Evolutionary conservation across 2,888 invertebrate genomes (phyloP).

Genomic region (Embidobia sp.): DNA sequence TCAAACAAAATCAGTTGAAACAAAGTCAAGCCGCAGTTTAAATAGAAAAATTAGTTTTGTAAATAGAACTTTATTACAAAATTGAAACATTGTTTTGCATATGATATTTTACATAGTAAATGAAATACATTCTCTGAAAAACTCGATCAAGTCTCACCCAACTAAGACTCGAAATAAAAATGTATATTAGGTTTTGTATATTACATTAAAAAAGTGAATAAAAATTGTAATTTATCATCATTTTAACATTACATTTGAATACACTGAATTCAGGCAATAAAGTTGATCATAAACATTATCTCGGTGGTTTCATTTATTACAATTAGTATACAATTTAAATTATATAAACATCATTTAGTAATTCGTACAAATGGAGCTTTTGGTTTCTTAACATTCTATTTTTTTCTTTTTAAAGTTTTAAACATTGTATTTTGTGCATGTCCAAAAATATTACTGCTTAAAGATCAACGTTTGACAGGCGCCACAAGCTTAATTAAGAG

Average conservation of each 20-base stretch:
- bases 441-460: no score
- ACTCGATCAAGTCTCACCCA: no score
- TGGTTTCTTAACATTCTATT: no score
- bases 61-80: conserved; percentile 61
- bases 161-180: neutral
- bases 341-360: no score
- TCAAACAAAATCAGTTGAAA: conserved; percentile 84
- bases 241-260: conserved; percentile 6
- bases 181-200: conserved; percentile 15
- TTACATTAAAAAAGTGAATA: neutral
- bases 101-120: conserved; percentile 8
- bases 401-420: no score
- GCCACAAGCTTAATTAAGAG: no score
- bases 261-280: conserved; percentile 9
- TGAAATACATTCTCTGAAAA: no score
- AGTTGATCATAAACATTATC: conserved; percentile 23
- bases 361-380: no score
- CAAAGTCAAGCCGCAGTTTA: conserved; percentile 31
- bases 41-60: conserved; percentile 49
- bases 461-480: no score
- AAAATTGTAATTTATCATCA: conserved; percentile 19
- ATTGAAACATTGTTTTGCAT: conserved; percentile 28
- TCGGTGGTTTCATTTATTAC: no score
- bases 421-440: no score
- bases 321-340: no score